phyloP scores from a whole-genome alignment of 2,888 invertebrate species.

The Noctua pronuba region DNA sequence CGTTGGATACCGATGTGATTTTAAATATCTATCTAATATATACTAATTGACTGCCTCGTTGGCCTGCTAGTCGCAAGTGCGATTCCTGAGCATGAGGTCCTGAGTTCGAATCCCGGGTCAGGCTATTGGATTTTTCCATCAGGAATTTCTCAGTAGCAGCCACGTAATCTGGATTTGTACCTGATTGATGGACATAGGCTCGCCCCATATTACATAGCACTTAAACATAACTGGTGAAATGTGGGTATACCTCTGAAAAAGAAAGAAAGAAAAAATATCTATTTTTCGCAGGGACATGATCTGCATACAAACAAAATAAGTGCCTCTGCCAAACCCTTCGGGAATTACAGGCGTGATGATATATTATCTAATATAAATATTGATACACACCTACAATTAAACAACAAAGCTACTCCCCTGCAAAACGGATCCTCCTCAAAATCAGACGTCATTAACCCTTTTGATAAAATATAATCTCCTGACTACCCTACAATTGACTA shows the following conservation, averaged over 20 bases:
- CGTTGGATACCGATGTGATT: not conserved
- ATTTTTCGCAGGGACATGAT: too few relatives aligned
- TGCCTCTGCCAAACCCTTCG: not conserved
- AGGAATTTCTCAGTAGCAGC: not conserved
- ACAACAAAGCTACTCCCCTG: not conserved
- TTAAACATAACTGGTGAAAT: too few relatives aligned
- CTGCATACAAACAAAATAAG: too few relatives aligned
- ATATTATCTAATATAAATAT: not conserved
- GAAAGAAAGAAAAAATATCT: too few relatives aligned
- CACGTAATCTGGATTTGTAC: not conserved
- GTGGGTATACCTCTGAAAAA: too few relatives aligned
- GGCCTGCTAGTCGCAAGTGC: not conserved
- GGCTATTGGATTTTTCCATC: not conserved
- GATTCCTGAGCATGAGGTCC: not conserved
- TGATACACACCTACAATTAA: not conserved
- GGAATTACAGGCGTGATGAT: not conserved
- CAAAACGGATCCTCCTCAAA: constrained; percentile 17
- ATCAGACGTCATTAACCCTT: constrained; percentile 42
- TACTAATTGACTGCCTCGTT: not conserved
- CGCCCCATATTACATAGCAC: too few relatives aligned
- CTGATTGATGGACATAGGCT: not conserved
- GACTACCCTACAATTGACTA: constrained; percentile 26
- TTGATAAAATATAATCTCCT: constrained; percentile 47
- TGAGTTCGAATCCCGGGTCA: not conserved
- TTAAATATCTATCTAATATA: not conserved